Percentiles rank a stretch among this genome's conserved stretches.
Conservation (phyloP, 35 echinoderm and acorn worm species). For the Ophiothrix spiculata region DNA sequence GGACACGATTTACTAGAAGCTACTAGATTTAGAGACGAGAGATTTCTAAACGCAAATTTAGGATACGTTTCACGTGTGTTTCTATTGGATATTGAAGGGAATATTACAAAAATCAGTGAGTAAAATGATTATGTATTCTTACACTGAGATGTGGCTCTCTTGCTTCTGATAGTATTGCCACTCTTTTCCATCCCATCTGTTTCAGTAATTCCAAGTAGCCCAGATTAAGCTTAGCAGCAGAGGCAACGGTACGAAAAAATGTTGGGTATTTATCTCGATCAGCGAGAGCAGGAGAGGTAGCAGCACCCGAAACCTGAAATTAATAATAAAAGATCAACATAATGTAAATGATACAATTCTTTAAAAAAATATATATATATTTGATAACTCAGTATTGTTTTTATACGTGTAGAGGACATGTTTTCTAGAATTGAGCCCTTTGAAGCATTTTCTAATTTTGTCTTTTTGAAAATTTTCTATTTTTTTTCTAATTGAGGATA, state of each 20-base stretch:
- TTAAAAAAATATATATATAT: too few species aligned
- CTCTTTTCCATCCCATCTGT: background rate
- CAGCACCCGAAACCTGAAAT: background rate
- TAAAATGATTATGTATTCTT: background rate
- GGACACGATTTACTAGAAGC: background rate
- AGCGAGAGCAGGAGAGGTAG: background rate
- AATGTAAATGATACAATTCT: too few species aligned
- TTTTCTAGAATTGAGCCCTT: too few species aligned
- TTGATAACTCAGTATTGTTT: too few species aligned
- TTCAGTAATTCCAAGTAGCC: background rate
- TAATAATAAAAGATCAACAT: too few species aligned
- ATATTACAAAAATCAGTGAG: background rate
- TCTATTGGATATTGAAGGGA: background rate
- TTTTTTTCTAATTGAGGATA: too few species aligned
- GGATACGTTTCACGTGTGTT: too few species aligned
- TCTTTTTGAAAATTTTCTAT: too few species aligned
- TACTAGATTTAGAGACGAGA: too few species aligned
- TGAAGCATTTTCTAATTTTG: too few species aligned
- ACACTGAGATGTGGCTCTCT: background rate
- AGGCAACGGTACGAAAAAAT: background rate
- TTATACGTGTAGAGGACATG: too few species aligned
- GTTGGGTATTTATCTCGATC: background rate
- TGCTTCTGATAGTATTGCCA: background rate
- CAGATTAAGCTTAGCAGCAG: background rate
- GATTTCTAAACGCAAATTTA: too few species aligned